Base-by-base conservation (phyloP, 35 echinoderm and acorn worm species). In the Chiridota heheva region DNA sequence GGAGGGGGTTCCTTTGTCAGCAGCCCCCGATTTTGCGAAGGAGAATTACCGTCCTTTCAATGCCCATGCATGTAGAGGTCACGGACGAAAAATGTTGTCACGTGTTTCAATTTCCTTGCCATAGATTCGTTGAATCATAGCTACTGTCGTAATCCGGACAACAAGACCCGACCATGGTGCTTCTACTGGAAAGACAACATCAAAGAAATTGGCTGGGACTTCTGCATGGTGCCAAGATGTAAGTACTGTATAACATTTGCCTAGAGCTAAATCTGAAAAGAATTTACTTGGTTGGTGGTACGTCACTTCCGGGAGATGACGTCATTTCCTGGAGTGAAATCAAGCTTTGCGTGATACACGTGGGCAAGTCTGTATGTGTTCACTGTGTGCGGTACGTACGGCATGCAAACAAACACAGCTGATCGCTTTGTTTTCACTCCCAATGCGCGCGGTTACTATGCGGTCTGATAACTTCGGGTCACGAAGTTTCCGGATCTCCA, bases 61-160 rank as follows among this genome's bases (percentile, higher is more conserved):
- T n/a, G n/a, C n/a, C n/a, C n/a, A n/a, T n/a, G n/a, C n/a, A n/a
- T n/a, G n/a, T n/a, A n/a, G 15, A 16, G 8, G 8, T 8, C 8
- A 7, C 8, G 8, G 7, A 18, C 31, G 31, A 65, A 13, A 16
- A 44, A 44, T 3, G 20, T 22, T 6, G 13, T 22, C 3, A 26
- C 2, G 41, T 25, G 20, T 44, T 45, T 66, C 2, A 0, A 67
- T 82, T 4, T 38, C 17, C 36, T 69, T 62, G 42, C 37, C 17
- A 15, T 36, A 95, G 91, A 70, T 71, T 31, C 89, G 42, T 58
- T 39, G 24, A 39, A 75, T 28, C 74, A 89, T 36, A n/a, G n/a
- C n/a, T 95, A 64, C 43, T 95, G 91, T 68, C 73, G 91, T 38
- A 95, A 89, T 68, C 91, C 91, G 27, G 86, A 95, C 42, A 73